Evolutionary conservation across 2,113 vertebrate species (phyloP).

Genomic region (Mustela nigripes): DNA sequence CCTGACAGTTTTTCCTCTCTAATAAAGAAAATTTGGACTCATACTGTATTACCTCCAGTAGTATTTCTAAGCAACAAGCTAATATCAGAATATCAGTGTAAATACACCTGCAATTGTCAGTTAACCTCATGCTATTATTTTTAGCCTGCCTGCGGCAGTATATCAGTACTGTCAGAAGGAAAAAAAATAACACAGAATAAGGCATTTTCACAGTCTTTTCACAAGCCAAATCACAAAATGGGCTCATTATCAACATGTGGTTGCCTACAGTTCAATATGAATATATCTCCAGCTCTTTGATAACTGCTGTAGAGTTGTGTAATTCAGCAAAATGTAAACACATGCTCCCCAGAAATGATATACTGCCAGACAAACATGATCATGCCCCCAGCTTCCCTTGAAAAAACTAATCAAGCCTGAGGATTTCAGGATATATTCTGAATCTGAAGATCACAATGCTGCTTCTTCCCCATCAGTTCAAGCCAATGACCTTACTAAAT

Average conservation of each 20-base stretch:
- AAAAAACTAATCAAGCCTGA: slow-evolving; percentile 66
- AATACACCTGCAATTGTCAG: slow-evolving; percentile 91
- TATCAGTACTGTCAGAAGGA: slow-evolving; percentile 88
- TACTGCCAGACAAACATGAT: slow-evolving; percentile 68
- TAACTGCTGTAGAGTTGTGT: slow-evolving; percentile 66
- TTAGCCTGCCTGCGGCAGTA: slow-evolving; percentile 87
- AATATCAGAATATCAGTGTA: slow-evolving; percentile 89
- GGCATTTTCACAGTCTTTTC: slow-evolving; percentile 86
- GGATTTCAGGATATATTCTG: slow-evolving; percentile 31
- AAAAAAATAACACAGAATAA: slow-evolving; percentile 84
- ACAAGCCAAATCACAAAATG: slow-evolving; percentile 85
- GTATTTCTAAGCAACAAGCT: slow-evolving; percentile 86
- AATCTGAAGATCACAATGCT: slow-evolving; percentile 44
- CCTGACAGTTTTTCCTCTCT: slow-evolving; percentile 76
- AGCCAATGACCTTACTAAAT: background rate
- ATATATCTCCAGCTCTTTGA: slow-evolving; percentile 80
- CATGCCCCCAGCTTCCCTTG: slow-evolving; percentile 42
- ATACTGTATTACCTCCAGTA: slow-evolving; percentile 78
- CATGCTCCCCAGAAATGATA: slow-evolving; percentile 78
- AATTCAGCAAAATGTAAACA: slow-evolving; percentile 86
- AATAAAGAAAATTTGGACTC: slow-evolving; percentile 83
- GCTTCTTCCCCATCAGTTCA: background rate
- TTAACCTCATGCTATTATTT: slow-evolving; percentile 90
- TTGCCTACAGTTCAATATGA: slow-evolving; percentile 85
- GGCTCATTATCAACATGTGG: slow-evolving; percentile 89